Conservation (phyloP, 1,140 invertebrate genomes). For the Ruditapes philippinarum region DNA sequence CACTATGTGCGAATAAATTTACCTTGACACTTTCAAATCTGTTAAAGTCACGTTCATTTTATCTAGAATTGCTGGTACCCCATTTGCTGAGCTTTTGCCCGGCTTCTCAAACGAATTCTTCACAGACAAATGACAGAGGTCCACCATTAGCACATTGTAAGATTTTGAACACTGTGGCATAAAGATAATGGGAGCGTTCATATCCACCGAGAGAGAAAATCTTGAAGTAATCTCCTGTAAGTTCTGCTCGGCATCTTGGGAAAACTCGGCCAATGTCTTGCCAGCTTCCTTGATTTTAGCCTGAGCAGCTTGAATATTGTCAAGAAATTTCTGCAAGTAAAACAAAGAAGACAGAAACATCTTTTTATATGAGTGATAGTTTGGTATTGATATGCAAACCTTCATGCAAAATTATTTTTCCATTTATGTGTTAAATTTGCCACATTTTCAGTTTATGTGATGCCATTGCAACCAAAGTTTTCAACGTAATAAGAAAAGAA, state of each 20-base stretch:
- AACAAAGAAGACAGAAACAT: too few relatives aligned
- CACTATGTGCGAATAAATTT: too few relatives aligned
- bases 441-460: too few relatives aligned
- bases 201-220: conserved; percentile 92
- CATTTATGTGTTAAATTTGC: too few relatives aligned
- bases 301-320: conserved; percentile 96
- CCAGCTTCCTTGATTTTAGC: conserved; percentile 94
- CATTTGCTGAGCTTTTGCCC: conserved; percentile 63
- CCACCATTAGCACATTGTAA: conserved; percentile 92
- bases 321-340: conserved; percentile 91
- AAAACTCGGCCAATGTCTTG: conserved; percentile 94
- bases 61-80: conserved; percentile 90
- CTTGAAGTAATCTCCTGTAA: conserved; percentile 94
- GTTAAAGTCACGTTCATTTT: conserved; percentile 92
- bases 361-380: too few relatives aligned
- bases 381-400: too few relatives aligned
- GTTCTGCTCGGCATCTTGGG: conserved; percentile 94
- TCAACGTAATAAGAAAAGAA: too few relatives aligned
- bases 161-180: conserved; percentile 94
- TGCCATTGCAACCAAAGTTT: too few relatives aligned
- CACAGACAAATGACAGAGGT: conserved; percentile 91
- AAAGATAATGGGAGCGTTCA: conserved; percentile 95
- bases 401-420: too few relatives aligned
- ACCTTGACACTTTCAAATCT: conserved; percentile 93
- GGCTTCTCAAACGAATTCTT: conserved; percentile 78